Base-by-base conservation (phyloP, 37 sponge, comb jelly and placozoan genomes). In the Spongia lamella region DNA sequence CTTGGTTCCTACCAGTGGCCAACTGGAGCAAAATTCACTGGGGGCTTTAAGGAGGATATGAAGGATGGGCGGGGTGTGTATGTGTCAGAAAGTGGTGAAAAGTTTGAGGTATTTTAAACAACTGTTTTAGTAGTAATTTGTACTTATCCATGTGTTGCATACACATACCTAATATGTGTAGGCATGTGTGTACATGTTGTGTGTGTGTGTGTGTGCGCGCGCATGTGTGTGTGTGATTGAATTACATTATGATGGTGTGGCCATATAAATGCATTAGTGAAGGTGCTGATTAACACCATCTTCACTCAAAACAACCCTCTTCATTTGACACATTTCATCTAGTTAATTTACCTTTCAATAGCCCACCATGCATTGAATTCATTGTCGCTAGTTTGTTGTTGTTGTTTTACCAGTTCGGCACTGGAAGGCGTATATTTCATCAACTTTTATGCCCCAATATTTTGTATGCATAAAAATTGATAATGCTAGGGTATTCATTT, bases 1-100 rank as follows among this genome's bases (percentile, higher is more conserved):
- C 17, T 72, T 2, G 95, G 95, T 7, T 68, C 55, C 1, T 94
- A 94, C 72, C 76, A 31, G 35, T 94, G 95, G 95, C 83, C 91
- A 7, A 38, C 59, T 20, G 95, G 95, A 33, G 88, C 92, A 15
- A 24, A 27, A 56, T 91, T 86, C 68, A 73, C 64, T 35, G 95
- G 95, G 0, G 21, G 53, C n/a, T 94, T 94, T 67, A 52, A 32
- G 36, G 61, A 53, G 0, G 83, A 94, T 39, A 57, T 24, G 62
- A 94, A 82, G 70, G 72, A 90, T 22, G 95, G 95, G 60, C 26
- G 54, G 34, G 91, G 95, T 1, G 59, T 52, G 31, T 91, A 88
- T 62, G 22, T 72, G 19, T 79, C 88, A 33, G 56, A 84, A 4
- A 66, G 78, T n/a, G 95, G 92, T 39, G 72, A 84, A 30, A 80